These are phyloP conservation scores for Esox niger DNA, from an alignment of 2,113 vertebrate genomes.

Conservation along the genomic window DNA sequence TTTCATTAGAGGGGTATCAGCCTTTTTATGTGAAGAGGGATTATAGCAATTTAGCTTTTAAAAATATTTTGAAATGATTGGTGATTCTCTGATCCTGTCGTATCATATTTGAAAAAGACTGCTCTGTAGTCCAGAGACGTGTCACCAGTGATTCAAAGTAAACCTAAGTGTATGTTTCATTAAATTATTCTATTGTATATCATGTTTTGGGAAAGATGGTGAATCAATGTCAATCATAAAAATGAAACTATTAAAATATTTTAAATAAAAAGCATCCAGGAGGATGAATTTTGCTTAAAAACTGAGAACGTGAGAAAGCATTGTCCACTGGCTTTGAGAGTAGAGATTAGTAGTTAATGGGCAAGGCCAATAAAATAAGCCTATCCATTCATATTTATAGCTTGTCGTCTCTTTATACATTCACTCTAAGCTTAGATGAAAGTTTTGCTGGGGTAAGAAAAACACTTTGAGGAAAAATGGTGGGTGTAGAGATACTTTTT, in stretches of 20 bases:
- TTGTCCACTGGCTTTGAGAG: background rate
- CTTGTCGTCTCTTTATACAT: constrained; percentile 17
- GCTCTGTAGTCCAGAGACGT: background rate
- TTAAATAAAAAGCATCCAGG: background rate
- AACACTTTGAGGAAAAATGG: constrained; percentile 9
- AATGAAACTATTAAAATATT: background rate
- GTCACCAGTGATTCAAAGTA: too few species aligned
- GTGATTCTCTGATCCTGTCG: too few species aligned
- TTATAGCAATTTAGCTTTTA: too few species aligned
- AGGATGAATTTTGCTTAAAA: background rate
- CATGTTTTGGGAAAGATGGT: background rate
- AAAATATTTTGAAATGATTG: too few species aligned
- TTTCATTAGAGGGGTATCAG: too few species aligned
- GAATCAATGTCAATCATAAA: background rate
- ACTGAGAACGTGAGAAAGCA: constrained; percentile 9
- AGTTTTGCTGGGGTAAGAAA: constrained; percentile 31
- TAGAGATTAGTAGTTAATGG: constrained; percentile 2
- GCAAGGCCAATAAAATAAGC: constrained; percentile 11
- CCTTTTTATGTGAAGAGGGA: too few species aligned
- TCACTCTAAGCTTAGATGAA: constrained; percentile 41
- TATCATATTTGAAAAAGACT: too few species aligned
- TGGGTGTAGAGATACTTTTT: constrained; percentile 15
- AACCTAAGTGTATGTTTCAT: too few species aligned
- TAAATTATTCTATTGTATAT: background rate
- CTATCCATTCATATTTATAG: constrained; percentile 42